phyloP scores from a whole-genome alignment of 2,888 invertebrate genomes.

The Drosophila siamana region DNA sequence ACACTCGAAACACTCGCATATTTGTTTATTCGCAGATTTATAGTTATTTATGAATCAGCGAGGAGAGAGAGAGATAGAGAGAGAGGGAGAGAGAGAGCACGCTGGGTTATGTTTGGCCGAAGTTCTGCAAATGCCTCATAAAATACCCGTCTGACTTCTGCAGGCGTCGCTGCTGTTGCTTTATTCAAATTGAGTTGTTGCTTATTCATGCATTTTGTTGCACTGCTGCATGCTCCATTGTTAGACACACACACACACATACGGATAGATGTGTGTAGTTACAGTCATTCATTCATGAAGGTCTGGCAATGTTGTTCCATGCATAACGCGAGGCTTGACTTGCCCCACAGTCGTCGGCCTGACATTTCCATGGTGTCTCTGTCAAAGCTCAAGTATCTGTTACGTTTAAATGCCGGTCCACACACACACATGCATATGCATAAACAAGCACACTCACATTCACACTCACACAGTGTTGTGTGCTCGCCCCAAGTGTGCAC shows the following conservation, averaged over 20 bases:
- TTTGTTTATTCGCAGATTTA: slow-evolving; percentile 33
- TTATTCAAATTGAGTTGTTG: slow-evolving; percentile 78
- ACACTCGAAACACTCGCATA: slow-evolving; percentile 3
- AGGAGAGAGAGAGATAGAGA: too few species aligned
- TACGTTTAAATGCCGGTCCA: slow-evolving; percentile 67
- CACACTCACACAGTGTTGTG: slow-evolving; percentile 30
- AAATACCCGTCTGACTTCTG: slow-evolving; percentile 36
- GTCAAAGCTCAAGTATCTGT: slow-evolving; percentile 73
- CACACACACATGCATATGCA: slow-evolving; percentile 1
- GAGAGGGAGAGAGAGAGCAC: background rate
- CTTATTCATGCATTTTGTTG: slow-evolving; percentile 79
- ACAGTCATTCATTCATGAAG: slow-evolving; percentile 54
- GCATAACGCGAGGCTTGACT: slow-evolving; percentile 43
- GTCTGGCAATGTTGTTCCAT: slow-evolving; percentile 30
- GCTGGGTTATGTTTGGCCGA: slow-evolving; percentile 11
- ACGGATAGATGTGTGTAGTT: slow-evolving; percentile 17
- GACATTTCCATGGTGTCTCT: slow-evolving; percentile 55
- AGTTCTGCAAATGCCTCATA: slow-evolving; percentile 34
- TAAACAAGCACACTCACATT: background rate
- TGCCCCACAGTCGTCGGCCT: slow-evolving; percentile 37
- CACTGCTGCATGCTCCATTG: slow-evolving; percentile 64
- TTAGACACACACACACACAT: slow-evolving; percentile 43
- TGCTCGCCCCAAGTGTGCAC: slow-evolving; percentile 65
- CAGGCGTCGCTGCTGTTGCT: slow-evolving; percentile 55
- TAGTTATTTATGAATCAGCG: slow-evolving; percentile 19